Conservation (phyloP, 2,797 vertebrate genomes). For the Mormyrops attenuatus region DNA sequence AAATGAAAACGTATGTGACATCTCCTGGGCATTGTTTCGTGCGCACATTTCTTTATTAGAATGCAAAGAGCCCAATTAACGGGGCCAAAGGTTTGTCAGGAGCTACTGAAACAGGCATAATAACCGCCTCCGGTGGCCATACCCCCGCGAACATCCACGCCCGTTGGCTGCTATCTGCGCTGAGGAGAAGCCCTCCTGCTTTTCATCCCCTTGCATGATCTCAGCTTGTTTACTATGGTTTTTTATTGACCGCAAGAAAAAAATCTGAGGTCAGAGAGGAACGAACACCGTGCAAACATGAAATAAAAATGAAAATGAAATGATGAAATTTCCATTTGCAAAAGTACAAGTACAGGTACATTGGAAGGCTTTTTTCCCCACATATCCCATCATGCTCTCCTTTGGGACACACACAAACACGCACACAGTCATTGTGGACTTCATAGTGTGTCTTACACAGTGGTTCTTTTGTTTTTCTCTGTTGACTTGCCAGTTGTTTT, state of each 20-base stretch:
- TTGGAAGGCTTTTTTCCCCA: not conserved
- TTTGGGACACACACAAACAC: not conserved
- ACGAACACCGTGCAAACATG: not conserved
- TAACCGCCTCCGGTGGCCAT: not conserved
- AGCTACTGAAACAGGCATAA: not conserved
- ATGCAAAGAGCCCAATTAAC: slow-evolving; percentile 30
- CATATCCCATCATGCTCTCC: not conserved
- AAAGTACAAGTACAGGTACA: not conserved
- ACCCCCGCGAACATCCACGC: slow-evolving; percentile 11
- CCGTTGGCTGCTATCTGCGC: slow-evolving; percentile 17
- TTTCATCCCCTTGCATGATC: slow-evolving; percentile 35
- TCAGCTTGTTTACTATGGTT: slow-evolving; percentile 35
- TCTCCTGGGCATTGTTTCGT: not conserved
- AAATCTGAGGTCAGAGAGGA: not conserved
- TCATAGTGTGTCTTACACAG: not conserved
- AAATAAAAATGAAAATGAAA: not conserved
- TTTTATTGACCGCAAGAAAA: not conserved
- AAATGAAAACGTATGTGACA: not conserved
- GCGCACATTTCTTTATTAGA: slow-evolving; percentile 18
- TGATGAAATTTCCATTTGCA: not conserved
- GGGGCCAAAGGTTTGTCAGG: not conserved
- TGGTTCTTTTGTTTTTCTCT: not conserved
- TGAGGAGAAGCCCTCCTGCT: not conserved
- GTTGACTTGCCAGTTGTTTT: not conserved
- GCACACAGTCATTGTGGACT: not conserved